A percentile compares a stretch with the other conserved stretches of the same genome.
phyloP scores from a whole-genome alignment of 2,888 invertebrate species.

The Diaprepes abbreviatus region DNA sequence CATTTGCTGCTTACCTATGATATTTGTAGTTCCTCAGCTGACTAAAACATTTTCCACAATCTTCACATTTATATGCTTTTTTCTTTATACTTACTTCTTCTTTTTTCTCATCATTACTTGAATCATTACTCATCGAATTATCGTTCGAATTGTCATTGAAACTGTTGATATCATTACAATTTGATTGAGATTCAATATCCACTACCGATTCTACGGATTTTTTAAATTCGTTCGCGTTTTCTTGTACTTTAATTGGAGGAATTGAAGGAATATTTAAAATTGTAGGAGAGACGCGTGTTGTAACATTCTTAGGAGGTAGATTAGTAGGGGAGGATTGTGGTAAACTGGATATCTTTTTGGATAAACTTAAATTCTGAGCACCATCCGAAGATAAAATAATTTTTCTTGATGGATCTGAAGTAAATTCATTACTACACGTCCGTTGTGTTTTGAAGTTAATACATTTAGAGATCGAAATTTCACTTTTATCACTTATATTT shows the following conservation, averaged over 20 bases:
- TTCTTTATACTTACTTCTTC: conserved; percentile 55
- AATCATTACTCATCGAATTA: conserved; percentile 34
- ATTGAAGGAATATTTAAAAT: not conserved
- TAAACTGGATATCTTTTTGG: not conserved
- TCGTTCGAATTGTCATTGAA: conserved; percentile 14
- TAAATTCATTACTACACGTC: not conserved
- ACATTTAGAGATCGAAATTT: not conserved
- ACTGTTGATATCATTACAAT: conserved; percentile 24
- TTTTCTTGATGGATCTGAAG: not conserved
- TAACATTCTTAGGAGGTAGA: not conserved
- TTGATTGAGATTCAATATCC: conserved; percentile 10
- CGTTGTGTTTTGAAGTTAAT: not conserved
- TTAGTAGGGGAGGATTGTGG: not conserved
- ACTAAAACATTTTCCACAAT: conserved; percentile 86
- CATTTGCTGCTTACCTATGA: conserved; percentile 68
- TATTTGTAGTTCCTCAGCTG: conserved; percentile 89
- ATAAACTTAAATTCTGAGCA: conserved; percentile 3
- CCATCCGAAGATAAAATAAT: not conserved
- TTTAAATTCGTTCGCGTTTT: not conserved
- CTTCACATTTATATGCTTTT: conserved; percentile 78
- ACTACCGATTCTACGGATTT: not conserved
- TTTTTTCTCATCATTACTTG: conserved; percentile 45
- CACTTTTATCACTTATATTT: not conserved
- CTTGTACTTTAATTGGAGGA: not conserved
- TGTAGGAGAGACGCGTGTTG: not conserved